These are phyloP conservation scores for Steatornis caripensis DNA, from an alignment of 2,113 vertebrate genomes.

Conservation along the genomic window DNA sequence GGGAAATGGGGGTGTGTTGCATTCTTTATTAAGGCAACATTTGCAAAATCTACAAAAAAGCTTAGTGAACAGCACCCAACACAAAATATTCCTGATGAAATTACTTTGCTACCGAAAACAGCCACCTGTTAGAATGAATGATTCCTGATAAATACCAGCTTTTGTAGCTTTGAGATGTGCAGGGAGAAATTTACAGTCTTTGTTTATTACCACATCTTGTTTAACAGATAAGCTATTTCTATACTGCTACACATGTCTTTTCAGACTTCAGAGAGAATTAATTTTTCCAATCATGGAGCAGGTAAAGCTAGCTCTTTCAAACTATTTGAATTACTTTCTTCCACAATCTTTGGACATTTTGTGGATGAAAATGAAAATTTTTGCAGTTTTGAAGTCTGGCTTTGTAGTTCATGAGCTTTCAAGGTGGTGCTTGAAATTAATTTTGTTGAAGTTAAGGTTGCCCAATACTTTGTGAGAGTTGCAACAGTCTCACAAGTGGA, in stretches of 20 bases:
- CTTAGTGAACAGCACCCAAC: not conserved
- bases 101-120: not conserved
- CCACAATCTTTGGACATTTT: not conserved
- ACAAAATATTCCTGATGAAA: not conserved
- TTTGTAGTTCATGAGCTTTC: not conserved
- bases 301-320: not conserved
- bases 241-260: too few relatives aligned
- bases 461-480: not conserved
- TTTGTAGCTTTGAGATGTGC: not conserved
- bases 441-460: not conserved
- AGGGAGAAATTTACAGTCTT: not conserved
- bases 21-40: not conserved
- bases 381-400: not conserved
- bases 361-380: not conserved
- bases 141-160: not conserved
- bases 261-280: too few relatives aligned
- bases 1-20: not conserved
- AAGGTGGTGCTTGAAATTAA: not conserved
- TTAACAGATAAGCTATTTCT: not conserved
- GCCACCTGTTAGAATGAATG: not conserved
- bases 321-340: not conserved
- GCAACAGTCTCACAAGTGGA: not conserved
- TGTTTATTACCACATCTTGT: not conserved
- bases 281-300: too few relatives aligned
- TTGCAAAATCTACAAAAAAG: not conserved